Evolutionary conservation across 2,888 invertebrate genomes (phyloP).

Genomic region (Noctua pronuba): DNA sequence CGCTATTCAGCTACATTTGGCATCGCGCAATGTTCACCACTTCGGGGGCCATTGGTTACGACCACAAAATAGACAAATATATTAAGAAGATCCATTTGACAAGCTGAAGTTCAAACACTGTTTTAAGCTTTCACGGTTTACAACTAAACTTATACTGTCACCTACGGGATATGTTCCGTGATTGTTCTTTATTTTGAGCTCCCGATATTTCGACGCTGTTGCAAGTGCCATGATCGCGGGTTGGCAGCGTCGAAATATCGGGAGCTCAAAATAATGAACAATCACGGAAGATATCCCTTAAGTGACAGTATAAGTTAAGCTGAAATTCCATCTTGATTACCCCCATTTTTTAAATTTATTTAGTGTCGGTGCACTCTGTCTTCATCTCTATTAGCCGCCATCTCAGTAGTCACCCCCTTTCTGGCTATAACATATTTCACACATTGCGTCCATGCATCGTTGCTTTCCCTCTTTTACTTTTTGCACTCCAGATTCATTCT

Average conservation of each 20-base stretch:
- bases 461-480: not conserved
- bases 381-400: not conserved
- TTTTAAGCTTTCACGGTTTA: no score
- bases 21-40: slow-evolving; percentile 47
- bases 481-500: not conserved
- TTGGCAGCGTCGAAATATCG: no score
- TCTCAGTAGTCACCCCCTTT: not conserved
- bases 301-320: no score
- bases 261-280: no score
- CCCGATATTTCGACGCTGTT: no score
- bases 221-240: no score
- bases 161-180: no score
- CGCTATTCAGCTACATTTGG: slow-evolving; percentile 63
- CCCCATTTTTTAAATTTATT: not conserved
- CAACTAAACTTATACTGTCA: no score
- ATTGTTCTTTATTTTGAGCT: no score
- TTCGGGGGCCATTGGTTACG: slow-evolving; percentile 40
- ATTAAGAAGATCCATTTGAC: slow-evolving; percentile 9
- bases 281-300: no score
- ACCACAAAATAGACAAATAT: slow-evolving; percentile 11
- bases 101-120: no score
- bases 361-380: not conserved
- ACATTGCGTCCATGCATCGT: not conserved
- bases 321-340: not conserved
- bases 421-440: not conserved